A percentile compares a stretch with the other conserved stretches of the same genome.
phyloP scores from a whole-genome alignment of 2,888 invertebrate species.

The Mesorhabditis spiculigera region DNA sequence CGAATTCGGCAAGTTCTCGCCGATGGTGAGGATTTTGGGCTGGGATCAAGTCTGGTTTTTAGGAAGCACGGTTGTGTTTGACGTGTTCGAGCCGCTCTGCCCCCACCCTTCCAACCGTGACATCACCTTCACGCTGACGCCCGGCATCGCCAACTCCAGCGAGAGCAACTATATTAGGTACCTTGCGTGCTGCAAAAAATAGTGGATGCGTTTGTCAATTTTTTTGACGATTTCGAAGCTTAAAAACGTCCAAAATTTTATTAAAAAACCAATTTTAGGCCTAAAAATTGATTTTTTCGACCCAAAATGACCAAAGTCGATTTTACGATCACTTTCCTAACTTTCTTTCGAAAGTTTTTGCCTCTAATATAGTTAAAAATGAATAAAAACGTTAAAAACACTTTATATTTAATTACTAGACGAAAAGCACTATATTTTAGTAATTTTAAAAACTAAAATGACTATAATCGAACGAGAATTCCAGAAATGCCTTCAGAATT shows the following conservation, averaged over 20 bases:
- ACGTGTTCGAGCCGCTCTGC: slow-evolving; percentile 78
- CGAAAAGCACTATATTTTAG: too few species aligned
- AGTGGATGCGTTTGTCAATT: too few species aligned
- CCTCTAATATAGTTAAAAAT: too few species aligned
- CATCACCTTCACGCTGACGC: slow-evolving; percentile 72
- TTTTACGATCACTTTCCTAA: too few species aligned
- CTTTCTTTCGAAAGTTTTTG: too few species aligned
- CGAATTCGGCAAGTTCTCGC: slow-evolving; percentile 7
- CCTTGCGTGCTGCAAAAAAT: slow-evolving; percentile 78
- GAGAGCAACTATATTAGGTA: slow-evolving; percentile 90
- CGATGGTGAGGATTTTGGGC: neutral
- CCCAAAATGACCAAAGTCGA: neutral
- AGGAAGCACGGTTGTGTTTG: slow-evolving; percentile 82
- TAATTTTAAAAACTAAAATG: too few species aligned
- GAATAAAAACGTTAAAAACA: too few species aligned
- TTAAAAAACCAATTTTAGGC: neutral
- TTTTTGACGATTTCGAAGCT: neutral
- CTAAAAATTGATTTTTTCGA: neutral
- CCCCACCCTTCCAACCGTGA: slow-evolving; percentile 14
- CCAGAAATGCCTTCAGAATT: too few species aligned
- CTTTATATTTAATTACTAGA: too few species aligned
- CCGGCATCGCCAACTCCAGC: slow-evolving; percentile 89
- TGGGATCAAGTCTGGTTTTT: slow-evolving; percentile 8
- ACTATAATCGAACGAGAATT: too few species aligned
- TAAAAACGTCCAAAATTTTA: neutral